Conservation (phyloP, 23 tunicate genomes). For the Styela plicata region DNA sequence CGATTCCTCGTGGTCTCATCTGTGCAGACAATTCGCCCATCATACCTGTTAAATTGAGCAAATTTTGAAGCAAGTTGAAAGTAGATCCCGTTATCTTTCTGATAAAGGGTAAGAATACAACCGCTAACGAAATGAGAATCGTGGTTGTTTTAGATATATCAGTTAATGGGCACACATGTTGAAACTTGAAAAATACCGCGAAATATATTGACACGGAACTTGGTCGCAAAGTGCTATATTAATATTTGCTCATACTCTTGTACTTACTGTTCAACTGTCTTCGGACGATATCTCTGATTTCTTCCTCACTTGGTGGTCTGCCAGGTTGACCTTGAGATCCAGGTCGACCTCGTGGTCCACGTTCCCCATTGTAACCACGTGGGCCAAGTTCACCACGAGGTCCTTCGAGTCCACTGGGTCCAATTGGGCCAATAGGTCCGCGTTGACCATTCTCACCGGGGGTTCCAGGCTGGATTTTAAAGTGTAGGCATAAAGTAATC, state of each 20-base stretch:
- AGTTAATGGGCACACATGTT: no score
- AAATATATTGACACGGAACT: no score
- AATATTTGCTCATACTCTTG: no score
- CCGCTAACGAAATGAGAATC: no score
- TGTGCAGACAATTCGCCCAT: constrained; percentile 18
- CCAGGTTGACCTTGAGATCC: constrained; percentile 93
- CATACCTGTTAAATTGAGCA: constrained; percentile 27
- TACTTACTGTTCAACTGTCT: constrained; percentile 46
- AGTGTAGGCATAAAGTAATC: background rate
- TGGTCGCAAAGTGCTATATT: no score
- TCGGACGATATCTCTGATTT: constrained; percentile 61
- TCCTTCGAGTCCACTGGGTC: constrained; percentile 71
- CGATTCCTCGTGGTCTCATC: constrained; percentile 18
- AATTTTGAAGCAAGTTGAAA: background rate
- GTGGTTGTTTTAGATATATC: no score
- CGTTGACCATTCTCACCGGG: constrained; percentile 91
- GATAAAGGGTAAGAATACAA: no score
- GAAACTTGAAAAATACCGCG: no score
- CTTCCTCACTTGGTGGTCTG: constrained; percentile 64
- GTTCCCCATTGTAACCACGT: constrained; percentile 60
- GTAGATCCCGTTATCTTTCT: no score
- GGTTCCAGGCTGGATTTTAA: constrained; percentile 55
- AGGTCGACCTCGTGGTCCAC: constrained; percentile 71
- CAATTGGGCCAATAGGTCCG: constrained; percentile 72
- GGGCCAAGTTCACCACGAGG: constrained; percentile 65